phyloP scores from a whole-genome alignment of 2,888 invertebrate genomes.

The Netelia inedita region DNA sequence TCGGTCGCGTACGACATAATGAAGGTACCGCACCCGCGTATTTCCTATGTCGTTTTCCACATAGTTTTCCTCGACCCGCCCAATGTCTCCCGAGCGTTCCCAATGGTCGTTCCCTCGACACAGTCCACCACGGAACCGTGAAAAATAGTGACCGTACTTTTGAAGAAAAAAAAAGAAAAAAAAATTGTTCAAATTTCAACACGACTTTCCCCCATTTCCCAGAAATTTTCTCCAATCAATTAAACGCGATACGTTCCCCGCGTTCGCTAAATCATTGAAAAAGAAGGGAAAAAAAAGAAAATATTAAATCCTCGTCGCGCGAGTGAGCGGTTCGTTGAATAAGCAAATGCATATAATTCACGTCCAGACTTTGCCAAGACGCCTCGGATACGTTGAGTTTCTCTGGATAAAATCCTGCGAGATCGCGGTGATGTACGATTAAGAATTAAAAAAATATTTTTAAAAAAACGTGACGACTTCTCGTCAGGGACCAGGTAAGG shows the following conservation, averaged over 20 bases:
- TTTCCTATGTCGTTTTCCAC: not conserved
- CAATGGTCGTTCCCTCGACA: too few species aligned
- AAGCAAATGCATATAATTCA: not conserved
- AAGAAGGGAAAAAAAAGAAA: too few species aligned
- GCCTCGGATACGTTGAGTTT: not conserved
- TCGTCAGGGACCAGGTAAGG: not conserved
- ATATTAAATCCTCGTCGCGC: not conserved
- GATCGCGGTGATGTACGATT: conserved; percentile 21
- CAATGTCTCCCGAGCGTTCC: too few species aligned
- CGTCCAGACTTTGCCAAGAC: not conserved
- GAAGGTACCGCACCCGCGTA: conserved; percentile 23
- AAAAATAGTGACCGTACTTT: too few species aligned
- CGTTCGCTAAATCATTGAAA: too few species aligned
- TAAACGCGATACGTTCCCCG: too few species aligned
- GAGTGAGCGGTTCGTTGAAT: not conserved
- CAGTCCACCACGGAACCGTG: too few species aligned
- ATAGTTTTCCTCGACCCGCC: not conserved
- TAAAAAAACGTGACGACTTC: conserved; percentile 31
- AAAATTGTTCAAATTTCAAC: too few species aligned
- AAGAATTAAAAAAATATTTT: conserved; percentile 11
- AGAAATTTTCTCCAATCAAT: too few species aligned
- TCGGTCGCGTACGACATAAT: conserved; percentile 49
- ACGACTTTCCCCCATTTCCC: too few species aligned
- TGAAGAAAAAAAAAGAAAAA: too few species aligned
- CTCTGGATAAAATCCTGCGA: conserved; percentile 28